phyloP scores from a whole-genome alignment of 2,113 vertebrate genomes.

The Sapajus apella region DNA sequence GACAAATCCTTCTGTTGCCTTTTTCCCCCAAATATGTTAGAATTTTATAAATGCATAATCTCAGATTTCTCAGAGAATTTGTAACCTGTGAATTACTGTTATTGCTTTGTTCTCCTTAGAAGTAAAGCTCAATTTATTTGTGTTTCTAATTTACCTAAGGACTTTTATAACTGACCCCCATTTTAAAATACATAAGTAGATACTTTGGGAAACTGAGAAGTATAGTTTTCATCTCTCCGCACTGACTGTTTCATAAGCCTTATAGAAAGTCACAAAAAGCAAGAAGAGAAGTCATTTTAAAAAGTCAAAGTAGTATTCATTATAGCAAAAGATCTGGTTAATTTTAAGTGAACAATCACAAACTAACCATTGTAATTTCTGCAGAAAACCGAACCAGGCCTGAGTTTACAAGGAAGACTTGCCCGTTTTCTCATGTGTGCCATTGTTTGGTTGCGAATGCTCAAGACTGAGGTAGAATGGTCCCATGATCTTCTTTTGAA shows the following conservation, averaged over 20 bases:
- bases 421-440: background rate
- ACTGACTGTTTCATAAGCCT: background rate
- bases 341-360: conserved; percentile 40
- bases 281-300: conserved; percentile 24
- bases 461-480: background rate
- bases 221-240: background rate
- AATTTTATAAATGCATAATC: conserved; percentile 1
- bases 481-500: background rate
- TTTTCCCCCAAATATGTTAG: background rate
- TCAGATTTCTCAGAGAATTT: conserved; percentile 13
- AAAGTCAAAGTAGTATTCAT: conserved; percentile 6
- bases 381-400: background rate
- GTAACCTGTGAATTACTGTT: background rate
- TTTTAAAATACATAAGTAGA: conserved; percentile 13
- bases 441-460: background rate
- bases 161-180: background rate
- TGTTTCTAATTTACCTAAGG: conserved; percentile 7
- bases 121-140: background rate
- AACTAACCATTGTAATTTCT: background rate
- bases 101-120: background rate
- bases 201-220: background rate
- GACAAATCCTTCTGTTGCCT: background rate
- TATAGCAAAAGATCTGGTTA: background rate
- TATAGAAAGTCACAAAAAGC: conserved; percentile 4
- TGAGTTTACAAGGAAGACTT: background rate